Conservation (phyloP, 2,888 invertebrate genomes). For the Liodrosophila aerea region DNA sequence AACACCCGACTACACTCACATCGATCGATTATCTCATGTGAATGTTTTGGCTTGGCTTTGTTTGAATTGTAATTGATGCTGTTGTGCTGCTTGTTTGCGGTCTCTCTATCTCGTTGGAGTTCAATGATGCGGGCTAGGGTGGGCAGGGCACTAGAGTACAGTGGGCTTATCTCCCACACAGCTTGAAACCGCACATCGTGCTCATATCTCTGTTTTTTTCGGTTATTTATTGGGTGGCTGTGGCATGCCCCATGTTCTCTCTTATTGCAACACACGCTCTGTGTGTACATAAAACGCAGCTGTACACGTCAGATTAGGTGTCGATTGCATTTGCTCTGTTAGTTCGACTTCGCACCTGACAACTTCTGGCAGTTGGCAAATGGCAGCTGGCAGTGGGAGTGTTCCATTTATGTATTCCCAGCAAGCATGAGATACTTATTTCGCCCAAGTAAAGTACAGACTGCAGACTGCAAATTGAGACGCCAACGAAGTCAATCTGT, state of each 20-base stretch:
- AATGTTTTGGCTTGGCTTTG: conserved; percentile 14
- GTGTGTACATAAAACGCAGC: conserved; percentile 44
- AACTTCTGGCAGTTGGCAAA: conserved; percentile 46
- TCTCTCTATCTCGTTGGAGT: conserved; percentile 18
- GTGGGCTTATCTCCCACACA: conserved; percentile 36
- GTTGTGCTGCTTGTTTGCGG: conserved; percentile 23
- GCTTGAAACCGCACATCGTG: conserved; percentile 24
- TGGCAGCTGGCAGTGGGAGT: background rate
- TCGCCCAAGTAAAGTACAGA: conserved; percentile 34
- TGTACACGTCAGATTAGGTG: conserved; percentile 58
- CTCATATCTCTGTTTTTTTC: conserved; percentile 20
- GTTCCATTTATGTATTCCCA: conserved; percentile 43
- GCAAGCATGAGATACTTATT: conserved; percentile 60
- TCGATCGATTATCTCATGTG: conserved; percentile 25
- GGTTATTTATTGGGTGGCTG: background rate
- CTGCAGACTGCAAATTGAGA: conserved; percentile 28
- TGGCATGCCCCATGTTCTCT: too few relatives aligned
- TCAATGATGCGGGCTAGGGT: background rate
- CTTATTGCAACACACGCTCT: too few relatives aligned
- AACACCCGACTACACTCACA: conserved; percentile 3
- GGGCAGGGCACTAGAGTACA: background rate
- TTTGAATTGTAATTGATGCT: conserved; percentile 33
- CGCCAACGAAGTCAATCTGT: background rate
- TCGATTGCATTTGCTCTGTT: conserved; percentile 59
- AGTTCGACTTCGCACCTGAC: conserved; percentile 52